Evolutionary conservation across 1,140 invertebrate genomes (phyloP).

Genomic region (Nylanderia fulva): DNA sequence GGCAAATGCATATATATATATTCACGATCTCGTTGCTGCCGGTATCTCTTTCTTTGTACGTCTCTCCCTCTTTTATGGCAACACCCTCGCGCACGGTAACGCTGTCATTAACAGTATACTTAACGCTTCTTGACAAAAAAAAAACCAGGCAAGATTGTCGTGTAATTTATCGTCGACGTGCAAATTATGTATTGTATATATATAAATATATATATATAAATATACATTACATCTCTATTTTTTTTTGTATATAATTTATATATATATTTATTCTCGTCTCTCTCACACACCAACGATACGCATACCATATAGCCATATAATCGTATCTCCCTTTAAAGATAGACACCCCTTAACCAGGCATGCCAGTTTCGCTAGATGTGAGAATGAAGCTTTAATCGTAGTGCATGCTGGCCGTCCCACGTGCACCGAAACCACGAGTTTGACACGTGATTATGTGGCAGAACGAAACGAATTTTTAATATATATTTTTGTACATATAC

Average conservation of each 20-base stretch:
- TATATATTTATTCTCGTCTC: slow-evolving; percentile 8
- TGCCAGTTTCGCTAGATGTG: slow-evolving; percentile 65
- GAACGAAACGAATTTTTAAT: slow-evolving; percentile 22
- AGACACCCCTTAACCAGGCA: slow-evolving; percentile 49
- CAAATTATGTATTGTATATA: slow-evolving; percentile 41
- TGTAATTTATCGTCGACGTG: slow-evolving; percentile 45
- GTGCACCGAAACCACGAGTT: slow-evolving; percentile 61
- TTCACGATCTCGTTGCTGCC: slow-evolving; percentile 40
- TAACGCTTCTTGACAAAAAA: slow-evolving; percentile 56
- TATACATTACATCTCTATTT: background rate
- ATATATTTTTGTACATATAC: no score
- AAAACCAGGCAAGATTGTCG: slow-evolving; percentile 37
- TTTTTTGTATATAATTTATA: background rate
- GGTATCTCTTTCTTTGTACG: slow-evolving; percentile 55
- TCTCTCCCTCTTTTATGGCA: slow-evolving; percentile 31
- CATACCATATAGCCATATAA: slow-evolving; percentile 42
- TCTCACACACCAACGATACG: slow-evolving; percentile 53
- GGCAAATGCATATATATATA: slow-evolving; percentile 6
- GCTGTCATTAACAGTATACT: slow-evolving; percentile 56
- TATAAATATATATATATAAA: slow-evolving; percentile 39
- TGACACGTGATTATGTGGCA: slow-evolving; percentile 36
- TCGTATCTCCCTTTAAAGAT: slow-evolving; percentile 35
- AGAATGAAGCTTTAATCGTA: slow-evolving; percentile 73
- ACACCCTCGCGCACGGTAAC: slow-evolving; percentile 70
- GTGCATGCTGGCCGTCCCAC: slow-evolving; percentile 66